Conservation (phyloP, 2,113 vertebrate genomes). For the Panthera leo region DNA sequence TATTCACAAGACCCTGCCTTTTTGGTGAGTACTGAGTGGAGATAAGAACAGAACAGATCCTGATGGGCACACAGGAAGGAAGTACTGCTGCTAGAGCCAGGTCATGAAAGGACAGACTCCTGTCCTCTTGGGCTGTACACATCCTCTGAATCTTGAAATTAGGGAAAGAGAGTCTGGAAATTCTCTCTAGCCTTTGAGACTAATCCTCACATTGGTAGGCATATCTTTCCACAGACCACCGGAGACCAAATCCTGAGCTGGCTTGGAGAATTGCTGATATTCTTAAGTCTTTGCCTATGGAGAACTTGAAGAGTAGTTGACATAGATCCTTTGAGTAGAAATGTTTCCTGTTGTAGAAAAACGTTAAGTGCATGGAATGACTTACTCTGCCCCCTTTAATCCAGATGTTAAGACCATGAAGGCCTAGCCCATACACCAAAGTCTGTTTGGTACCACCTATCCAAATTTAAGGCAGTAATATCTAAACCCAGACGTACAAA, state of each 20-base stretch:
- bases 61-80: background rate
- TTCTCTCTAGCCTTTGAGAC: constrained; percentile 13
- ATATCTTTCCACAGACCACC: background rate
- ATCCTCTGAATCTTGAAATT: background rate
- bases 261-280: background rate
- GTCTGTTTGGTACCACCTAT: background rate
- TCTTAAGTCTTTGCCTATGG: background rate
- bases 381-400: constrained; percentile 5
- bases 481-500: background rate
- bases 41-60: background rate
- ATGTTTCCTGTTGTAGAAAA: background rate
- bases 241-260: background rate
- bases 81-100: background rate
- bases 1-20: background rate
- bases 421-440: background rate
- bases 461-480: background rate
- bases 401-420: background rate
- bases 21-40: background rate
- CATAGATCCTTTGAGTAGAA: constrained; percentile 14
- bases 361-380: background rate
- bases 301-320: background rate
- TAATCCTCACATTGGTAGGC: background rate
- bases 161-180: background rate
- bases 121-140: background rate
- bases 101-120: background rate